phyloP scores from a whole-genome alignment of 2,113 vertebrate species.

The Scytalopus superciliaris region DNA sequence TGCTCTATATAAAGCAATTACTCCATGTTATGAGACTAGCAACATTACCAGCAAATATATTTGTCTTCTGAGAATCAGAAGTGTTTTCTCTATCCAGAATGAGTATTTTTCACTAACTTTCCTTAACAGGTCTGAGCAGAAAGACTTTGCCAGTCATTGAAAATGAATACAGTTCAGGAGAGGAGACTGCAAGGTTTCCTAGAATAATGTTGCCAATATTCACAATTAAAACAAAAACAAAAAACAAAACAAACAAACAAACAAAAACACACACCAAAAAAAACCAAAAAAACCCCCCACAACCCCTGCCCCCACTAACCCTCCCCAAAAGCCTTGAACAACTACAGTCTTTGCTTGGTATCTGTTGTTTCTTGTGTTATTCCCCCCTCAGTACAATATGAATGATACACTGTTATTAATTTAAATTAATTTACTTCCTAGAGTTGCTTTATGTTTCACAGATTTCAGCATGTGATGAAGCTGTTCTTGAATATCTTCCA shows the following conservation, averaged over 20 bases:
- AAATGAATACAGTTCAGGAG: background rate
- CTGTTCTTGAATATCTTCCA: slow-evolving; percentile 15
- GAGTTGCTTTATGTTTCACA: slow-evolving; percentile 3
- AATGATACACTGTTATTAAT: background rate
- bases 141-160: background rate
- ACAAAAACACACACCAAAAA: background rate
- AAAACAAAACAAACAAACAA: background rate
- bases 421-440: background rate
- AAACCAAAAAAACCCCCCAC: background rate
- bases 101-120: background rate
- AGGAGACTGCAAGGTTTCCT: background rate
- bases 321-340: background rate
- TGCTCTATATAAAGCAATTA: background rate
- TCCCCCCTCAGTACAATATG: background rate
- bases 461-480: slow-evolving; percentile 8
- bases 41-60: background rate
- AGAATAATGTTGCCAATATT: background rate
- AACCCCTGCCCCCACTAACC: too few relatives aligned
- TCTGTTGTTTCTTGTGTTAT: background rate
- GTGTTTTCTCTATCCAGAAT: background rate
- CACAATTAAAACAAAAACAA: background rate
- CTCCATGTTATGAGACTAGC: background rate
- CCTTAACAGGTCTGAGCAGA: background rate
- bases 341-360: background rate
- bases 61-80: background rate